Conservation (phyloP, 2,113 vertebrate species). For the Tricholaema leucomelas region DNA sequence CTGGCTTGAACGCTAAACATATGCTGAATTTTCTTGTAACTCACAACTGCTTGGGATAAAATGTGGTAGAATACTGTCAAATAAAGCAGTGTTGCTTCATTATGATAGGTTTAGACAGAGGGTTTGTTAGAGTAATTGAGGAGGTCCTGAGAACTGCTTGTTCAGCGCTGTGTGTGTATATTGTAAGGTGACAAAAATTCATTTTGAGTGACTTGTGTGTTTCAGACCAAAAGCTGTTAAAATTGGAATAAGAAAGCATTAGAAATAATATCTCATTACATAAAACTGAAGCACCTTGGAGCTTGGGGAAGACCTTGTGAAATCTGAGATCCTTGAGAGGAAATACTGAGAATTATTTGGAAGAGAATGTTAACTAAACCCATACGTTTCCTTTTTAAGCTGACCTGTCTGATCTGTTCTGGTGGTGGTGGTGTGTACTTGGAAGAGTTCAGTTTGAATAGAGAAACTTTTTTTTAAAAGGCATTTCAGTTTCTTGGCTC, state of each 20-base stretch:
- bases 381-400: background rate
- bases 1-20: background rate
- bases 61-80: background rate
- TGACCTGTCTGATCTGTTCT: background rate
- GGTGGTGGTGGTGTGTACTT: background rate
- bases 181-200: background rate
- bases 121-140: background rate
- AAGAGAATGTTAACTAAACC: background rate
- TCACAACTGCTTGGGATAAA: background rate
- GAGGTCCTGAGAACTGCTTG: background rate
- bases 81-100: background rate
- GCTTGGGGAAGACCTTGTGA: background rate
- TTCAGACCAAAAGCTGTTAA: background rate
- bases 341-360: background rate
- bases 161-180: background rate
- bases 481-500: background rate
- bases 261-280: background rate
- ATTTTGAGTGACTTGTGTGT: background rate
- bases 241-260: background rate
- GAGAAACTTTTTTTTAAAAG: background rate
- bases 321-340: background rate
- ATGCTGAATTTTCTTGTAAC: background rate
- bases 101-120: background rate
- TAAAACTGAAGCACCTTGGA: background rate
- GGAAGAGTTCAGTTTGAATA: background rate